These are phyloP conservation scores for Abrostola tripartita DNA, from an alignment of 2,888 invertebrate genomes.

Conservation along the genomic window DNA sequence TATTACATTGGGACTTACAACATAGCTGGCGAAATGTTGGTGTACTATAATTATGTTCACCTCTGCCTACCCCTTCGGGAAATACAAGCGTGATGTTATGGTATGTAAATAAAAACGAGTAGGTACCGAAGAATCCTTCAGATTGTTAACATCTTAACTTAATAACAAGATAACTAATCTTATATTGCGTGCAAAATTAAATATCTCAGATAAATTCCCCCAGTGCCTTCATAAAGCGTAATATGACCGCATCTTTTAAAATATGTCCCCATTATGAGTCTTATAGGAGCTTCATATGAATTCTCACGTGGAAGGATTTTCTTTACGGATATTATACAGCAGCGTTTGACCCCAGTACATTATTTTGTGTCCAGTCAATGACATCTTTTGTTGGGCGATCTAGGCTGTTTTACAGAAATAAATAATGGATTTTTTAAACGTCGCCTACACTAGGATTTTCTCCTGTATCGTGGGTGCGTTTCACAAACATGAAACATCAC, in stretches of 20 bases:
- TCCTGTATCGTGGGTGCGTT: no score
- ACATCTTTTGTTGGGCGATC: neutral
- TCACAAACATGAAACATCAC: no score
- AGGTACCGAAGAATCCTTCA: neutral
- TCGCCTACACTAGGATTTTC: no score
- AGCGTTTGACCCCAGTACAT: conserved; percentile 7
- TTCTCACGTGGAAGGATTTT: conserved; percentile 16
- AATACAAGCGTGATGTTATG: no score
- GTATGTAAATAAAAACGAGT: no score
- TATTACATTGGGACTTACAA: no score
- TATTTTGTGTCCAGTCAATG: neutral
- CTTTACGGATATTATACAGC: conserved; percentile 9
- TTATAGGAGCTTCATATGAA: conserved; percentile 17
- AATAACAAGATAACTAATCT: neutral
- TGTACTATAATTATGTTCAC: no score
- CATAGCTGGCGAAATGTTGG: no score
- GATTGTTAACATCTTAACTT: neutral
- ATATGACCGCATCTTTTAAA: conserved; percentile 13
- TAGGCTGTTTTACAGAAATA: neutral
- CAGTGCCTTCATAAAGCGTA: conserved; percentile 17
- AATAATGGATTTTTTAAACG: no score
- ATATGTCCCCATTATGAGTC: conserved; percentile 17
- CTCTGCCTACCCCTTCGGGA: no score
- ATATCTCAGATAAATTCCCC: conserved; percentile 1
- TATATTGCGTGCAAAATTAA: conserved; percentile 7